Percentiles rank a stretch among this genome's conserved stretches.
phyloP scores from a whole-genome alignment of 2,113 vertebrate genomes.

The Seriola aureovittata region DNA sequence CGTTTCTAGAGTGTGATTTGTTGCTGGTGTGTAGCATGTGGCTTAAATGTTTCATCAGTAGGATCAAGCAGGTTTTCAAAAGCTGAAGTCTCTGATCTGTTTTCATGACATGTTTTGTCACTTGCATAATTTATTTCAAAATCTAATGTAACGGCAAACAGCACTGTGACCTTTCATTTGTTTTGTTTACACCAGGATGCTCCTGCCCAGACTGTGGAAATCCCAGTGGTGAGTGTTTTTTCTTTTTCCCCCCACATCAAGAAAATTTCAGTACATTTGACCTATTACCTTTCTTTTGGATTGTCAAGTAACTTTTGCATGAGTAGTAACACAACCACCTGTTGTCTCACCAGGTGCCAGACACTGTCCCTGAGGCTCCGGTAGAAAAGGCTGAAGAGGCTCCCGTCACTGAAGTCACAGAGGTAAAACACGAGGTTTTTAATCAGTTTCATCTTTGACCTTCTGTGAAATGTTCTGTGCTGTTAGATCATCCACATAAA shows the following conservation, averaged over 20 bases:
- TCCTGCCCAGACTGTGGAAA: conserved; percentile 32
- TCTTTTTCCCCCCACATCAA: background rate
- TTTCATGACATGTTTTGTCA: background rate
- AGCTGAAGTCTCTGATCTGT: background rate
- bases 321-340: background rate
- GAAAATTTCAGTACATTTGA: background rate
- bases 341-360: conserved; percentile 36
- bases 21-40: background rate
- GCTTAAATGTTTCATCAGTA: background rate
- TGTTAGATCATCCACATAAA: background rate
- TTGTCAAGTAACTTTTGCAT: background rate
- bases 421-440: conserved; percentile 31
- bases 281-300: background rate
- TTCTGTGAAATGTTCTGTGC: background rate
- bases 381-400: conserved; percentile 24
- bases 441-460: background rate
- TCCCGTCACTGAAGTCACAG: conserved; percentile 8
- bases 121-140: background rate
- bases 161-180: background rate
- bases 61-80: background rate
- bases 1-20: background rate
- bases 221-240: conserved; percentile 39
- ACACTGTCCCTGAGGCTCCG: conserved; percentile 19
- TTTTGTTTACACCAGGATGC: conserved; percentile 43
- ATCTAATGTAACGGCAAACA: background rate